Percentiles rank a stretch among this genome's conserved stretches.
phyloP scores from a whole-genome alignment of 2,888 invertebrate genomes.

The Notodonta dromedarius region DNA sequence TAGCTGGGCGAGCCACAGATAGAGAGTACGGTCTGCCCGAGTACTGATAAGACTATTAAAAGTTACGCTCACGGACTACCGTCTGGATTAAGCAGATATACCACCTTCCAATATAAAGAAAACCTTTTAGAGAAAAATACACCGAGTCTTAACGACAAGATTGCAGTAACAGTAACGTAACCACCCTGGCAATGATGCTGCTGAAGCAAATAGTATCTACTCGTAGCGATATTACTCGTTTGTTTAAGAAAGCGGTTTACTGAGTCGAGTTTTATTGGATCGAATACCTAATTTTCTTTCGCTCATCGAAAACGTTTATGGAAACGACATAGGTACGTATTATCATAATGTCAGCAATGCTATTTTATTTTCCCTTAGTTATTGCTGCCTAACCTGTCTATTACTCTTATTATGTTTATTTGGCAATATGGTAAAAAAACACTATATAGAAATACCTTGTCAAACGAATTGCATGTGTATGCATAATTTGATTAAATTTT shows the following conservation, averaged over 20 bases:
- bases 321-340: constrained; percentile 2
- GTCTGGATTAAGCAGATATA: constrained; percentile 68
- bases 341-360: background rate
- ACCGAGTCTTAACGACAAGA: constrained; percentile 42
- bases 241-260: constrained; percentile 44
- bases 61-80: constrained; percentile 71
- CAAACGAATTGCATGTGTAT: no score
- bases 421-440: no score
- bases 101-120: constrained; percentile 61
- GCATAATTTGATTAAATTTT: no score
- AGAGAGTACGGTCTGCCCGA: constrained; percentile 66
- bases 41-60: constrained; percentile 82
- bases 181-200: constrained; percentile 49
- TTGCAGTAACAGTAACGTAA: constrained; percentile 50
- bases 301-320: constrained; percentile 11
- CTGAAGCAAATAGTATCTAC: constrained; percentile 41
- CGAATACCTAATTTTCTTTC: constrained; percentile 33
- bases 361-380: no score
- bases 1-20: constrained; percentile 55
- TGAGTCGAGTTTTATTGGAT: constrained; percentile 44
- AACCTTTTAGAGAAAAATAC: constrained; percentile 53
- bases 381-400: no score
- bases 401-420: no score
- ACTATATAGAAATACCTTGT: no score
- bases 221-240: constrained; percentile 42